A percentile compares a stretch with the other conserved stretches of the same genome.
phyloP scores from a whole-genome alignment of 2,888 invertebrate species.

The Cynaeus angustus region DNA sequence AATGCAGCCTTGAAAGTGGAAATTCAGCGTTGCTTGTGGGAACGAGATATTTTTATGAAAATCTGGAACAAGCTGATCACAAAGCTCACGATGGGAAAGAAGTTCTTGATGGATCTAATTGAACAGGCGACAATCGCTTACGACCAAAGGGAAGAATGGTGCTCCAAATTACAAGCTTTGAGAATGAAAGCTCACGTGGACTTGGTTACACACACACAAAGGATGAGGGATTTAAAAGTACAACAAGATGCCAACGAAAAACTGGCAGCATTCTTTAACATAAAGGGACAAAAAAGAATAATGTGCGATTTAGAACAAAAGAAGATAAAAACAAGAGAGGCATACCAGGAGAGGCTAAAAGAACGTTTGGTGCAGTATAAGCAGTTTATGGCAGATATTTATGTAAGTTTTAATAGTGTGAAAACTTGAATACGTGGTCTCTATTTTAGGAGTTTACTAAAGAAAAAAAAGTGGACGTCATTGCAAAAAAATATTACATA shows the following conservation, averaged over 20 bases:
- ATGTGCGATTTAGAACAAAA: conserved; percentile 29
- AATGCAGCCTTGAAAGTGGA: conserved; percentile 83
- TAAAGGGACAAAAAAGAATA: conserved; percentile 30
- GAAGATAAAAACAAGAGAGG: conserved; percentile 69
- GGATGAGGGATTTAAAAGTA: conserved; percentile 5
- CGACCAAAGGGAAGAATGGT: conserved; percentile 89
- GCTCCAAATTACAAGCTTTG: conserved; percentile 84
- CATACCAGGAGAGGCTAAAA: conserved; percentile 80
- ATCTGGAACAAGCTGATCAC: conserved; percentile 86
- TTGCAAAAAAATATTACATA: conserved; percentile 84
- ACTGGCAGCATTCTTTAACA: conserved; percentile 16
- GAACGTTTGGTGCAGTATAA: conserved; percentile 68
- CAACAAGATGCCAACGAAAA: conserved; percentile 10
- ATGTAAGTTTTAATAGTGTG: conserved; percentile 44
- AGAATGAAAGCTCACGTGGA: conserved; percentile 86
- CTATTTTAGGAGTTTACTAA: conserved; percentile 75
- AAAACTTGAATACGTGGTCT: conserved; percentile 8
- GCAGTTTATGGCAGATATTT: conserved; percentile 57
- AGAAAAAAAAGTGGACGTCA: conserved; percentile 79
- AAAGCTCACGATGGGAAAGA: conserved; percentile 85
- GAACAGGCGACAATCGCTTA: conserved; percentile 94
- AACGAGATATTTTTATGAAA: conserved; percentile 85
- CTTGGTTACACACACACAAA: conserved; percentile 75
- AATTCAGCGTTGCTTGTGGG: conserved; percentile 87
- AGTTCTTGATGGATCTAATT: conserved; percentile 88